Base-by-base conservation (phyloP, 1,140 invertebrate species). In the Palaemon carinicauda region DNA sequence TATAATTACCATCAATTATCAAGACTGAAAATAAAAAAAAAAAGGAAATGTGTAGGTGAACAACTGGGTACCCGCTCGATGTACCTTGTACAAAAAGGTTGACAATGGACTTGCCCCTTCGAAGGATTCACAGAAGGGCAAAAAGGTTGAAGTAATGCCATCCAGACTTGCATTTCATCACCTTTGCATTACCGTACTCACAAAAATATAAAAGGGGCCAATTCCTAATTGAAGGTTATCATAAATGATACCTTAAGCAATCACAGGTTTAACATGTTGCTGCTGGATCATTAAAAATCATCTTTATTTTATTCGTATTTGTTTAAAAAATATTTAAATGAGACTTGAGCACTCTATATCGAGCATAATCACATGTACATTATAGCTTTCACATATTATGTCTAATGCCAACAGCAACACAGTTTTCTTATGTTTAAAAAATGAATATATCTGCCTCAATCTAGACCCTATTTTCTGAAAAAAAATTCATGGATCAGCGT, bases 221-320 rank as follows among this genome's bases (percentile, higher is more conserved):
- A 41, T 41, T 41, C 41, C 41, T 41, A 41, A 41, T 41, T 41
- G 41, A 41, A 41, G 41, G 41, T 41, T 41, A 69, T 69, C 29
- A 69, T 69, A 31, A 69, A 31, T 69, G 65, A 24, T 69, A 69
- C 29, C 65, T 31, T 27, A 69, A 69, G 65, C 65, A 69, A 69
- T 69, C 65, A 69, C 65, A 69, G 65, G 65, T 69, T 69, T 41
- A 14, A 27, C 65, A 69, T 69, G 65, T 69, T 69, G 65, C 65
- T 69, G 65, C 65, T 69, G 65, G 65, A 69, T 27, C 65, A 69
- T 27, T 69, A 41, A 41, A 41, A 41, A 41, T 5, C 41, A 41
- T 41, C 41, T 41, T 41, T 41, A 41, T 41, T 41, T 41, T 41
- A n/a, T n/a, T n/a, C n/a, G n/a, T 41, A 12, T 41, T 41, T 69